phyloP scores from a whole-genome alignment of 2,797 vertebrate genomes.

The Gallirallus australis region DNA sequence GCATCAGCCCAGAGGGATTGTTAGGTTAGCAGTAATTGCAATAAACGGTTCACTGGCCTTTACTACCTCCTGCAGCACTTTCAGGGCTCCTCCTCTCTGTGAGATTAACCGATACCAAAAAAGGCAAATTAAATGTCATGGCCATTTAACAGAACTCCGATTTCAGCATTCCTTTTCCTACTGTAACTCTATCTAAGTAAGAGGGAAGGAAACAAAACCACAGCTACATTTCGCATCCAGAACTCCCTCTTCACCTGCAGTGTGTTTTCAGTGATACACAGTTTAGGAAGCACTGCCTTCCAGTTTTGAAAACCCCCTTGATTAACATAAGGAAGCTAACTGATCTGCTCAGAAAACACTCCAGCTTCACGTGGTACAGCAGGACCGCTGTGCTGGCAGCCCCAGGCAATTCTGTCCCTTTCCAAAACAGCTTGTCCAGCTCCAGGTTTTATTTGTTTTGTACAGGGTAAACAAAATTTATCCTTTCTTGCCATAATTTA shows the following conservation, averaged over 20 bases:
- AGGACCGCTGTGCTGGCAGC: neutral
- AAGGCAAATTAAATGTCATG: neutral
- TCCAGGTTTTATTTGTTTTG: constrained; percentile 9
- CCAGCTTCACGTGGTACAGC: rapidly evolving
- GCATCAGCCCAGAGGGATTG: neutral
- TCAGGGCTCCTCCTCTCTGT: neutral
- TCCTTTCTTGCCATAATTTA: neutral
- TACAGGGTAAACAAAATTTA: neutral
- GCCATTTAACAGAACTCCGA: neutral
- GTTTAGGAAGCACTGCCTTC: neutral
- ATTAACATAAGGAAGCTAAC: neutral
- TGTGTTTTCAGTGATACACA: neutral
- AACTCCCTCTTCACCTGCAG: neutral
- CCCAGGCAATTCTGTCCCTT: neutral
- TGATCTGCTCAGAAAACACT: neutral
- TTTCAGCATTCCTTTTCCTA: neutral
- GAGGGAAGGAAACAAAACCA: neutral
- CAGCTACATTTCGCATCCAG: neutral
- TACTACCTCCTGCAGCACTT: neutral
- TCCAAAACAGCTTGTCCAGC: neutral
- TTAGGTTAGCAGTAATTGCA: neutral
- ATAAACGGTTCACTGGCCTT: constrained; percentile 29
- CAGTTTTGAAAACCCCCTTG: neutral
- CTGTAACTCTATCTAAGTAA: neutral
- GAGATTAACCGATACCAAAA: neutral